Conservation (phyloP, 2,888 invertebrate species). For the Hyppa rectilinea region DNA sequence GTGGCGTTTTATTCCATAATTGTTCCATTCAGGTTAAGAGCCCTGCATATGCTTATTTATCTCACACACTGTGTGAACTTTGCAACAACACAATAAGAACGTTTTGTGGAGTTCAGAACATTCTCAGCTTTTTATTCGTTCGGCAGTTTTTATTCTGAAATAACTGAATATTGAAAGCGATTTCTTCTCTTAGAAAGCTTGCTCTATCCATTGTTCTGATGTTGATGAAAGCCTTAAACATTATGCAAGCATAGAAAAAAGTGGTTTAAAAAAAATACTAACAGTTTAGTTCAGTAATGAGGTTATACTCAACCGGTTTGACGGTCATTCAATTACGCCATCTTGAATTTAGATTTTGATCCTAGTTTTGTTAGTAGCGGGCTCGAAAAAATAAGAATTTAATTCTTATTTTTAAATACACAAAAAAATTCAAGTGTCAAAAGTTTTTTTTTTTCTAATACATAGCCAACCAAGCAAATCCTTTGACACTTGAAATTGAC, state of each 20-base stretch:
- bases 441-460: no score
- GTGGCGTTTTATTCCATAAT: neutral
- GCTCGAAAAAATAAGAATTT: no score
- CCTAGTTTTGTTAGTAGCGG: no score
- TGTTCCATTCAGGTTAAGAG: slow-evolving; percentile 13
- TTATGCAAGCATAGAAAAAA: neutral
- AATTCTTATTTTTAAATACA: no score
- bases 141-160: slow-evolving; percentile 14
- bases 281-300: no score
- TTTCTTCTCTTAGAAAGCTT: neutral
- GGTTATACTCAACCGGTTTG: no score
- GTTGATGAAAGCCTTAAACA: neutral
- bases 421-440: no score
- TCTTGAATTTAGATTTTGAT: no score
- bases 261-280: neutral
- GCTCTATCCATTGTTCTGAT: neutral
- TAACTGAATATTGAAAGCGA: neutral
- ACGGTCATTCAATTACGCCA: no score
- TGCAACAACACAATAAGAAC: slow-evolving; percentile 20
- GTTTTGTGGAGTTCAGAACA: slow-evolving; percentile 8
- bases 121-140: no score
- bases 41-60: slow-evolving; percentile 23
- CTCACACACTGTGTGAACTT: slow-evolving; percentile 7
- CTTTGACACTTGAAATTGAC: no score
- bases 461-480: no score